These are phyloP conservation scores for Meganola albula DNA, from an alignment of 2,888 invertebrate species.

Conservation along the genomic window DNA sequence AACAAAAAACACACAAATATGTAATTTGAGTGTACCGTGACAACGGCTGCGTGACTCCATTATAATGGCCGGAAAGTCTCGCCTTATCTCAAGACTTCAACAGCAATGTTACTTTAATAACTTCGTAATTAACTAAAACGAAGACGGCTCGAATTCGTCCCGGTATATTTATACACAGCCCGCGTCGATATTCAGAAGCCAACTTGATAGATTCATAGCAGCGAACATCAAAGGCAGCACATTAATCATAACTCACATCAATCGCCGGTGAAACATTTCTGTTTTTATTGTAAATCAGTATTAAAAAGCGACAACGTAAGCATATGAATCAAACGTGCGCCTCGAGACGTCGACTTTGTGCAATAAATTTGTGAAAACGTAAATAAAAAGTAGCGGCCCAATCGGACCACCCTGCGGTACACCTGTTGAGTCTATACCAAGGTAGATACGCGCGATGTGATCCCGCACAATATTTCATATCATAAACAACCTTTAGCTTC, in stretches of 20 bases:
- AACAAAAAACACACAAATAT: slow-evolving; percentile 48
- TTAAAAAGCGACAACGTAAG: slow-evolving; percentile 74
- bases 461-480: too few species aligned
- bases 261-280: slow-evolving; percentile 71
- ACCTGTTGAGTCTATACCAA: slow-evolving; percentile 72
- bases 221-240: slow-evolving; percentile 71
- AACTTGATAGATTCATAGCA: slow-evolving; percentile 76
- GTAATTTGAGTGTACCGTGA: slow-evolving; percentile 64
- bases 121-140: slow-evolving; percentile 72
- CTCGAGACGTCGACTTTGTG: slow-evolving; percentile 67
- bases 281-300: slow-evolving; percentile 78
- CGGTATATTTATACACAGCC: slow-evolving; percentile 68
- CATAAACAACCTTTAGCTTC: too few species aligned
- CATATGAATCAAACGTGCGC: slow-evolving; percentile 71
- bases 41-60: slow-evolving; percentile 53
- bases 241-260: slow-evolving; percentile 78
- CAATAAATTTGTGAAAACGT: slow-evolving; percentile 70
- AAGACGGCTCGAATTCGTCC: slow-evolving; percentile 56
- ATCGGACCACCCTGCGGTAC: slow-evolving; percentile 67
- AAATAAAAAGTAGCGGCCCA: slow-evolving; percentile 59
- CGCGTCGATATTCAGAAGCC: slow-evolving; percentile 74
- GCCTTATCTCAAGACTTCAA: slow-evolving; percentile 27
- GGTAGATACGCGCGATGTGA: too few species aligned
- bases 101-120: slow-evolving; percentile 59
- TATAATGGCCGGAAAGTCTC: slow-evolving; percentile 45